Percentiles rank a stretch among this genome's conserved stretches.
These are phyloP conservation scores for Aleiodes sp. DNA, from an alignment of 1,140 invertebrate species.

Conservation along the genomic window DNA sequence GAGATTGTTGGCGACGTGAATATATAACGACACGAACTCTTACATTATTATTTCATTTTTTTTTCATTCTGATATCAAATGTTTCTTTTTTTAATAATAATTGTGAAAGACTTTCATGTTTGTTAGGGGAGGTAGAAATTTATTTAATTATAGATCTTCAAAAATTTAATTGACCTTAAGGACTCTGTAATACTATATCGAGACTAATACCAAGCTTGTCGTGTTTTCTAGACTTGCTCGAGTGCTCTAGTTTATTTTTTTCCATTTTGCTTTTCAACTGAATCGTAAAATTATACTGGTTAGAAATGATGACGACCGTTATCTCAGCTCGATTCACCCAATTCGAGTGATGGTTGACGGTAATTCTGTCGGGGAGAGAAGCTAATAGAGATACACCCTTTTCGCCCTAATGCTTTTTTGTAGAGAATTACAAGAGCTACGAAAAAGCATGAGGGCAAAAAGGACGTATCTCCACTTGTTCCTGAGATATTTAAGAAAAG, in stretches of 20 bases:
- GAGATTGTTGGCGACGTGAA: neutral
- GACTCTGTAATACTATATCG: neutral
- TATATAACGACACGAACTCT: neutral
- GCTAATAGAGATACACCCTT: no score
- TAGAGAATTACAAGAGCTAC: no score
- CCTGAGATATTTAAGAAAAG: no score
- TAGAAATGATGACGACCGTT: slow-evolving; percentile 9
- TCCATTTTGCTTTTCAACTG: neutral
- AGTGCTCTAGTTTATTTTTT: slow-evolving; percentile 5
- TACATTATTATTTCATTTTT: no score
- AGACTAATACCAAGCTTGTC: neutral
- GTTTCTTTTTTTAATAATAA: no score
- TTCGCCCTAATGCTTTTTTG: no score
- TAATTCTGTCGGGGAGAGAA: no score
- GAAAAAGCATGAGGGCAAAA: no score
- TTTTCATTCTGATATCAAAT: neutral
- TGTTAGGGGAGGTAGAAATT: neutral
- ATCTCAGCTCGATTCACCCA: slow-evolving; percentile 5
- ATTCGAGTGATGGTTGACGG: slow-evolving; percentile 4
- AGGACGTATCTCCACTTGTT: no score
- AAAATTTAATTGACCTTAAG: neutral
- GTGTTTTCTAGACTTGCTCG: neutral
- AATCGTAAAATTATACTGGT: slow-evolving; percentile 19
- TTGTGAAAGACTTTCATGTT: no score
- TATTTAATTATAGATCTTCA: neutral